Base-by-base conservation (phyloP, 2,113 vertebrate genomes). In the Paraplagusia blochii region DNA sequence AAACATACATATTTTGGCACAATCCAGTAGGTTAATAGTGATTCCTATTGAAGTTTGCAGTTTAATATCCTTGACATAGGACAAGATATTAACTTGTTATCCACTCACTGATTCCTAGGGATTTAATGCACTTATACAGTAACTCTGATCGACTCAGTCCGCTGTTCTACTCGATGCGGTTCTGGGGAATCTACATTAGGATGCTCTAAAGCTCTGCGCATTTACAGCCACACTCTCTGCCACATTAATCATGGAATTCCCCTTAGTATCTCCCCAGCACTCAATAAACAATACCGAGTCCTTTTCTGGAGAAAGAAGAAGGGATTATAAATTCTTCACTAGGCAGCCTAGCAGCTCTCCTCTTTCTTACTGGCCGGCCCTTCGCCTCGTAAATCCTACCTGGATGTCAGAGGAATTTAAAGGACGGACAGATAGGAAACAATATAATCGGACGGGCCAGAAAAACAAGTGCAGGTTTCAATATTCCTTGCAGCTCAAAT, bases 361-460 rank as follows among this genome's bases (percentile, higher is more conserved):
- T 5, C 53, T 42, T 44, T 58, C 58, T 40, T 9, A 1, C 38
- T 13, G 38, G 18, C 39, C 33, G 18, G 18, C 14, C 39, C 29
- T 10, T 7, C 34, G 58, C 51, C 52, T 67, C 29, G 69, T 83
- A 78, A 82, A 86, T 84, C 74, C 74, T 63, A 67, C 38, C 61
- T 12, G 22, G 38, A 53, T 63, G 63, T 44, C 47, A 13, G 46
- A 60, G 19, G 43, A 10, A 11, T 10, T 12, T 11, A 40, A 43
- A 33, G 35, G 56, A 29, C 18, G 42, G 42, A 43, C 52, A 44
- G 51, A 14, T 15, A 29, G 45, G 42, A 42, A 35, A 56, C 53
- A 73, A 69, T 34, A 8, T 51, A 61, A 38, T 47, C 67, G 15
- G 46, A 14, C 38, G 46, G 66, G 50, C 68, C 67, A 52, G 18